Percentiles rank a stretch among this genome's conserved stretches.
Evolutionary conservation across 1,140 invertebrate species (phyloP).

Genomic region (Eumeta japonica): DNA sequence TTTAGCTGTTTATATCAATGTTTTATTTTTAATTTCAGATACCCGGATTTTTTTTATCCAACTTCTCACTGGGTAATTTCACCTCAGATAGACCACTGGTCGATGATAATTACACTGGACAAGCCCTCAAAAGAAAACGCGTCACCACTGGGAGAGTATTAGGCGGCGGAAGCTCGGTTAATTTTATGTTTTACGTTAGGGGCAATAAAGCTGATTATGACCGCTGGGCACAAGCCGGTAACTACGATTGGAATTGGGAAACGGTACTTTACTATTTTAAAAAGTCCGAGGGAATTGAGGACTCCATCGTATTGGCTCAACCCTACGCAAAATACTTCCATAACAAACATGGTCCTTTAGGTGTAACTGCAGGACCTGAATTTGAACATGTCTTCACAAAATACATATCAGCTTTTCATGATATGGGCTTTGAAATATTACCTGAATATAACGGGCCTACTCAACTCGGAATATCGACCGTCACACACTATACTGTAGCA

Average conservation of each 20-base stretch:
- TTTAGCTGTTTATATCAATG: too few species aligned
- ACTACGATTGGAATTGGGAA: conserved; percentile 77
- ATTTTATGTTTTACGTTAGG: conserved; percentile 78
- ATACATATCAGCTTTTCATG: conserved; percentile 38
- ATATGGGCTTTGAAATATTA: conserved; percentile 32
- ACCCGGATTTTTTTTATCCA: conserved; percentile 9
- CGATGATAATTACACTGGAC: background rate
- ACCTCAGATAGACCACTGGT: conserved; percentile 17
- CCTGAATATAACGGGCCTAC: conserved; percentile 35
- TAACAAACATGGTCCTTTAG: conserved; percentile 32
- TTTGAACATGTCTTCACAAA: conserved; percentile 20
- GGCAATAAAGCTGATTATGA: conserved; percentile 77
- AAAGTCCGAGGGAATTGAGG: conserved; percentile 40
- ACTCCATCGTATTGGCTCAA: conserved; percentile 22
- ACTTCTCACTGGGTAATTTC: conserved; percentile 4
- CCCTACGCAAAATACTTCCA: conserved; percentile 27
- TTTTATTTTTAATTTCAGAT: too few species aligned
- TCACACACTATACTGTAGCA: conserved; percentile 61
- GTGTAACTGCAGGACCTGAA: conserved; percentile 33
- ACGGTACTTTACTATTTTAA: conserved; percentile 57
- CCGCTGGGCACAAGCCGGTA: conserved; percentile 60
- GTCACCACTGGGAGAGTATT: conserved; percentile 59
- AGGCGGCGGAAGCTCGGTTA: conserved; percentile 74
- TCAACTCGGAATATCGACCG: conserved; percentile 21
- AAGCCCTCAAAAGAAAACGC: conserved; percentile 21